Conservation (phyloP, 1,140 invertebrate species). For the Melitaea cinxia region DNA sequence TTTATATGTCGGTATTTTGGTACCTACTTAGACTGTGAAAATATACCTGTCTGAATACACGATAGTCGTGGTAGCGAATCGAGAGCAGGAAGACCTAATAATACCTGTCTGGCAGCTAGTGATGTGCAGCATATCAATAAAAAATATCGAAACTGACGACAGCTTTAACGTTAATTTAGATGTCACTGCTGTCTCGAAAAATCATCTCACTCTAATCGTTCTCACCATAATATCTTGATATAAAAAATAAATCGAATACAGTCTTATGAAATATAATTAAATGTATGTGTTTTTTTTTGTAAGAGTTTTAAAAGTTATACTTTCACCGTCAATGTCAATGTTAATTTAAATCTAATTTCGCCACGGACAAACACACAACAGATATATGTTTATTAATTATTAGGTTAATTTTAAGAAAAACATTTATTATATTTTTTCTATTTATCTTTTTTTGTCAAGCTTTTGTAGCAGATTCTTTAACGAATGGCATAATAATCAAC, state of each 20-base stretch:
- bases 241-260: not conserved
- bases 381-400: too few relatives aligned
- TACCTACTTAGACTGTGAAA: constrained; percentile 35
- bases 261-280: not conserved
- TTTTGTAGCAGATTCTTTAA: too few relatives aligned
- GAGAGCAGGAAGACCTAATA: constrained; percentile 80
- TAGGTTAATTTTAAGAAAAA: not conserved
- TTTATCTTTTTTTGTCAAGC: too few relatives aligned
- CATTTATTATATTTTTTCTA: too few relatives aligned
- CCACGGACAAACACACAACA: too few relatives aligned
- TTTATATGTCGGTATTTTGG: constrained; percentile 9
- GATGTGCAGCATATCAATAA: constrained; percentile 48
- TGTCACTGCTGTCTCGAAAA: constrained; percentile 25
- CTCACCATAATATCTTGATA: constrained; percentile 15
- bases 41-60: constrained; percentile 43
- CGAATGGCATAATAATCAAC: too few relatives aligned
- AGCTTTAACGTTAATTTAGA: constrained; percentile 27
- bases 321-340: not conserved
- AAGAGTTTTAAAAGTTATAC: not conserved
- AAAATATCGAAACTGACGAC: constrained; percentile 25
- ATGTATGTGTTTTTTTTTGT: not conserved
- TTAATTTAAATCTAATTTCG: not conserved
- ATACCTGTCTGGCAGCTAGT: constrained; percentile 73
- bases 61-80: constrained; percentile 65
- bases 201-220: constrained; percentile 14